phyloP scores from a whole-genome alignment of 2,888 invertebrate genomes.

The Pristionchus maxplancki region DNA sequence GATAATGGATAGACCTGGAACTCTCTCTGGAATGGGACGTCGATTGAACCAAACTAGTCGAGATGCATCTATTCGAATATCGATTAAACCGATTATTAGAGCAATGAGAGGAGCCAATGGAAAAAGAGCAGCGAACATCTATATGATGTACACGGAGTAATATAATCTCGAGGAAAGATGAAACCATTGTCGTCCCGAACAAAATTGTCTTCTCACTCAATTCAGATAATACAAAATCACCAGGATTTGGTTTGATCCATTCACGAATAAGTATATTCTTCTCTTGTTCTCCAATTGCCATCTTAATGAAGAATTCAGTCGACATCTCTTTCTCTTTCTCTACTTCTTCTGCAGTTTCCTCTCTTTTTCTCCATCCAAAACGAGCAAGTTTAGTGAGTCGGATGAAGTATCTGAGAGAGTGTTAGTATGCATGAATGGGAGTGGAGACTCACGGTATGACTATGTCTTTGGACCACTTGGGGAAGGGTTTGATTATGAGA shows the following conservation, averaged over 20 bases:
- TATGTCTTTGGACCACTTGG: slow-evolving; percentile 79
- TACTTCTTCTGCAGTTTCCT: slow-evolving; percentile 51
- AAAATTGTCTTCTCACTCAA: slow-evolving; percentile 80
- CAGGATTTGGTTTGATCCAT: slow-evolving; percentile 78
- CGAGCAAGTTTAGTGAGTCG: slow-evolving; percentile 52
- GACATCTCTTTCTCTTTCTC: not conserved
- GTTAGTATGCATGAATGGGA: not conserved
- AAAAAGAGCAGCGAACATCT: slow-evolving; percentile 81
- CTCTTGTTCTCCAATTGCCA: slow-evolving; percentile 51
- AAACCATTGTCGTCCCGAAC: slow-evolving; percentile 78
- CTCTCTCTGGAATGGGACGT: slow-evolving; percentile 76
- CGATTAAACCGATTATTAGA: slow-evolving; percentile 78
- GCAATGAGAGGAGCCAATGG: slow-evolving; percentile 80
- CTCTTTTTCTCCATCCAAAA: not conserved
- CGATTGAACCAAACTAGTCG: slow-evolving; percentile 78
- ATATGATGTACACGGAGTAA: slow-evolving; percentile 50
- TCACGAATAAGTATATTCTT: slow-evolving; percentile 77
- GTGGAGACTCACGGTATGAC: slow-evolving; percentile 78
- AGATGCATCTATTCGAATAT: slow-evolving; percentile 75
- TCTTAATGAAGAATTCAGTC: not conserved
- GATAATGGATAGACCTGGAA: slow-evolving; percentile 53
- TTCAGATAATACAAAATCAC: slow-evolving; percentile 80
- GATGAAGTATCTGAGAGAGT: slow-evolving; percentile 56
- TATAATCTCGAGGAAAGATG: not conserved
- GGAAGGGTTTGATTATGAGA: slow-evolving; percentile 80